A percentile compares a stretch with the other conserved stretches of the same genome.
Conservation (phyloP, 2,113 vertebrate species). For the Corydoras maculifer region DNA sequence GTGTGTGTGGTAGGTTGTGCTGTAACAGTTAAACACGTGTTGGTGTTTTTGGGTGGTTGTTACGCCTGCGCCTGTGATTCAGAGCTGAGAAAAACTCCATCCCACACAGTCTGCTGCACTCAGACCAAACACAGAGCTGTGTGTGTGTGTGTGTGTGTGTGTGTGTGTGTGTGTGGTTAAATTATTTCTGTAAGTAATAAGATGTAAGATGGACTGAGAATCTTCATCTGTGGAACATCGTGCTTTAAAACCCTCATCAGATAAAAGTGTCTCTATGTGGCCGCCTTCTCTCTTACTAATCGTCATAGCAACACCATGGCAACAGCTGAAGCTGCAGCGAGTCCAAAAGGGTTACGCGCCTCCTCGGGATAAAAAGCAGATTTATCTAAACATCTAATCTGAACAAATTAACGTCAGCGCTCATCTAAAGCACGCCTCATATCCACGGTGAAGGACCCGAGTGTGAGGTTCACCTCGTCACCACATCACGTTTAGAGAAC, state of each 20-base stretch:
- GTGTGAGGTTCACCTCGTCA: too few relatives aligned
- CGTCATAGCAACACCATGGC: slow-evolving; percentile 64
- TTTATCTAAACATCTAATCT: neutral
- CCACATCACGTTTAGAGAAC: too few relatives aligned
- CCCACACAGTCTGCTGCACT: slow-evolving; percentile 36
- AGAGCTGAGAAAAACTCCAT: slow-evolving; percentile 36
- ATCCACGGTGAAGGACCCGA: too few relatives aligned
- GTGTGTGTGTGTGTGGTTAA: neutral
- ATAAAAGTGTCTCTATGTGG: slow-evolving; percentile 42
- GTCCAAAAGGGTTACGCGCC: slow-evolving; percentile 55
- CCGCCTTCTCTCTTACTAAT: slow-evolving; percentile 55
- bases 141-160: too few relatives aligned
- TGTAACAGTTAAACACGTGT: neutral
- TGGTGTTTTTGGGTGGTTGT: too few relatives aligned
- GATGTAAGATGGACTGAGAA: slow-evolving; percentile 11
- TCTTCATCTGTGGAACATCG: neutral
- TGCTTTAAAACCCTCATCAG: slow-evolving; percentile 17
- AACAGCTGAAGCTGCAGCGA: slow-evolving; percentile 61
- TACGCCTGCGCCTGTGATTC: slow-evolving; percentile 42
- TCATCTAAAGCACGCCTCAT: too few relatives aligned
- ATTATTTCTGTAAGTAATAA: slow-evolving; percentile 10
- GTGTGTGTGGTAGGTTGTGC: too few relatives aligned
- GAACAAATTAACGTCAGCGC: too few relatives aligned
- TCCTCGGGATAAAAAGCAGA: slow-evolving; percentile 29
- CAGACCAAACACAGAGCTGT: slow-evolving; percentile 6